Percentiles rank a stretch among this genome's conserved stretches.
Evolutionary conservation across 2,797 vertebrate genomes (phyloP).

Genomic region (Glossophaga mutica): DNA sequence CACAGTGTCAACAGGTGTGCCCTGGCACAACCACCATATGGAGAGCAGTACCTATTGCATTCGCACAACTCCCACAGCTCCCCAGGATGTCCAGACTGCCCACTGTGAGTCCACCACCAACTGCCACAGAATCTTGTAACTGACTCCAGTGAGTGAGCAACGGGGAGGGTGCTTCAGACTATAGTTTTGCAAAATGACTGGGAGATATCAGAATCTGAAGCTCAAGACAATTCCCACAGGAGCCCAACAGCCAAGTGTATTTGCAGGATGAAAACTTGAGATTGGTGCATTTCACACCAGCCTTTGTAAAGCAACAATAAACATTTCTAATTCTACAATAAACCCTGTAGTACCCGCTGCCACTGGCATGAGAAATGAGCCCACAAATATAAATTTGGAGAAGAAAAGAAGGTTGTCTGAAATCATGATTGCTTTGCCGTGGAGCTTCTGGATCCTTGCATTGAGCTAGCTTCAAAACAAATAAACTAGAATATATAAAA

Average conservation of each 20-base stretch:
- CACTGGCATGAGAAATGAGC: neutral
- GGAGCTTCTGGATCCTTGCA: neutral
- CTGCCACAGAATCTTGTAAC: neutral
- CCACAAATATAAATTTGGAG: neutral
- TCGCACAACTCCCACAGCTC: neutral
- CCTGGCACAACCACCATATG: conserved; percentile 15
- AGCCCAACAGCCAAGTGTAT: neutral
- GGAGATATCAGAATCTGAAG: neutral
- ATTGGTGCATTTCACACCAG: neutral
- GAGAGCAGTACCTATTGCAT: neutral
- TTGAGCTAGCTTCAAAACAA: neutral
- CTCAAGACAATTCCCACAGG: neutral
- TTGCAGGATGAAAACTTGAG: neutral
- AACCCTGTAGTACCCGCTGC: neutral
- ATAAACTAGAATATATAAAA: neutral
- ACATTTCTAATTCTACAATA: neutral
- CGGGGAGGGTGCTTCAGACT: neutral
- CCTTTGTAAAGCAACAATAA: neutral
- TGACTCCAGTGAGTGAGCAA: neutral
- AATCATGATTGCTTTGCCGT: neutral
- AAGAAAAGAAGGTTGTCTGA: conserved; percentile 14
- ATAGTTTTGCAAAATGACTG: neutral
- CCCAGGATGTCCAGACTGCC: neutral
- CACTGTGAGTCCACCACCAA: neutral
- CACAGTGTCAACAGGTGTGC: conserved; percentile 45